Conservation (phyloP, 2,888 invertebrate genomes). For the Gonocerus acuteangulatus region DNA sequence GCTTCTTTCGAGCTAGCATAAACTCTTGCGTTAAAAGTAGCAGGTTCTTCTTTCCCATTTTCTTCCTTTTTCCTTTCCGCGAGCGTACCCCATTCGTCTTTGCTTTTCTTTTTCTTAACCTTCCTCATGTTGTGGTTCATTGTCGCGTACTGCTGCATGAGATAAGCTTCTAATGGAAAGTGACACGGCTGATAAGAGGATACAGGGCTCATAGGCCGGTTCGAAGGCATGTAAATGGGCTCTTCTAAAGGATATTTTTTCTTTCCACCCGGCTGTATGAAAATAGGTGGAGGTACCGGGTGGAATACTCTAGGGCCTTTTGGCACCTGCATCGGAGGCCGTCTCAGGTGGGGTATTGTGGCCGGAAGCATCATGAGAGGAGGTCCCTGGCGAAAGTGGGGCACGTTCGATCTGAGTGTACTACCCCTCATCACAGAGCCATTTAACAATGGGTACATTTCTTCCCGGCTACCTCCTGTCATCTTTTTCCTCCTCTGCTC, state of each 20-base stretch:
- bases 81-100: conserved; percentile 43
- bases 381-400: conserved; percentile 43
- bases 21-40: conserved; percentile 19
- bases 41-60: conserved; percentile 28
- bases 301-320: conserved; percentile 40
- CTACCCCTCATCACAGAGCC: conserved; percentile 36
- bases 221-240: conserved; percentile 51
- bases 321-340: conserved; percentile 35
- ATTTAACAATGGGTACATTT: conserved; percentile 51
- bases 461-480: conserved; percentile 52
- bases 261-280: conserved; percentile 42
- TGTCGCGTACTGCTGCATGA: conserved; percentile 52
- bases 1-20: conserved; percentile 40
- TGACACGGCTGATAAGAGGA: conserved; percentile 55
- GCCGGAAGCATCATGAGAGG: conserved; percentile 38
- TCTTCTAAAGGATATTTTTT: conserved; percentile 44
- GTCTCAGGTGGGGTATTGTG: conserved; percentile 42
- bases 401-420: conserved; percentile 39
- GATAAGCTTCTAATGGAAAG: conserved; percentile 52
- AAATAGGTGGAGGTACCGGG: conserved; percentile 42
- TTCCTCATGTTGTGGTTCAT: conserved; percentile 44
- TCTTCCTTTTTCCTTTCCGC: conserved; percentile 17
- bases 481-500: conserved; percentile 50
- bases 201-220: conserved; percentile 51
- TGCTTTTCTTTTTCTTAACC: conserved; percentile 27